Evolutionary conservation across 2,888 invertebrate genomes (phyloP).

Genomic region (Herminia tarsipennalis): DNA sequence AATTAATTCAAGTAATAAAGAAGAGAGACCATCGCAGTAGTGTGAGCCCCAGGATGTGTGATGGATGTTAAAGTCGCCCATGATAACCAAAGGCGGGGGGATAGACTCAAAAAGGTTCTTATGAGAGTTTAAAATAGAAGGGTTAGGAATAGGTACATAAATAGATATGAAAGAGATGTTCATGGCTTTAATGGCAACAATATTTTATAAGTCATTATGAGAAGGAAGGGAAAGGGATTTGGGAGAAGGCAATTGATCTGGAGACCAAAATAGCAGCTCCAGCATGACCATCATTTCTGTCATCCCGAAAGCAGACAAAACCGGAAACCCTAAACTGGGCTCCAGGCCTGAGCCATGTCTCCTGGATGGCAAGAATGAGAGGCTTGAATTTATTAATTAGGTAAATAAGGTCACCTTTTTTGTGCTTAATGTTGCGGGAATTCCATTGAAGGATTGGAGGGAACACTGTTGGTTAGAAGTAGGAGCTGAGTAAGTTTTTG

Average conservation of each 20-base stretch:
- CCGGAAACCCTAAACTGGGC: too few relatives aligned
- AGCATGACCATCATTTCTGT: neutral
- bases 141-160: neutral
- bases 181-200: neutral
- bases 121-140: too few relatives aligned
- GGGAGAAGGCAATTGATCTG: neutral
- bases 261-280: neutral
- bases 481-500: neutral
- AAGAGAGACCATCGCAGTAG: too few relatives aligned
- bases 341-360: too few relatives aligned
- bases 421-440: neutral
- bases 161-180: neutral
- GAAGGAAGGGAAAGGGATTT: neutral
- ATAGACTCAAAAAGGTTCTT: too few relatives aligned
- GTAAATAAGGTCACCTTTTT: neutral
- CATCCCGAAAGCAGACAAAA: too few relatives aligned
- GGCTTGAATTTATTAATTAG: neutral
- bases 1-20: too few relatives aligned
- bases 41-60: too few relatives aligned
- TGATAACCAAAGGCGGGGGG: too few relatives aligned
- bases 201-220: neutral
- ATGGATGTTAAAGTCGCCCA: too few relatives aligned
- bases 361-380: neutral
- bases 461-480: neutral
- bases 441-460: neutral